Conservation (phyloP, 2,888 invertebrate species). For the Furcula furcula region DNA sequence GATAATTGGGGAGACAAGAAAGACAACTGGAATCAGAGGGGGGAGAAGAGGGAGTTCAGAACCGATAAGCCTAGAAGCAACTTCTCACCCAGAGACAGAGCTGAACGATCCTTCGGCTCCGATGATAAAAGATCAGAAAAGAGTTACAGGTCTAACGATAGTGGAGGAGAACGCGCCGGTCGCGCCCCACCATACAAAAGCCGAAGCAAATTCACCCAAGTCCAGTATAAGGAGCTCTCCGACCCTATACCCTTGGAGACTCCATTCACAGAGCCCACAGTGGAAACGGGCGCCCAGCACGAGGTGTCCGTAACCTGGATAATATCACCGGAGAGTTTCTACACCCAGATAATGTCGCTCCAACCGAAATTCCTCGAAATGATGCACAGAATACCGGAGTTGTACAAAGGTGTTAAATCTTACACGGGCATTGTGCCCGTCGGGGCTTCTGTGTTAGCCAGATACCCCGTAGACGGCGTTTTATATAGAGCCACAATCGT, state of each 20-base stretch:
- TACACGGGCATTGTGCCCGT: constrained; percentile 66
- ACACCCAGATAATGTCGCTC: constrained; percentile 79
- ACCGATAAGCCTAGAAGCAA: constrained; percentile 51
- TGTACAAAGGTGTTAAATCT: constrained; percentile 81
- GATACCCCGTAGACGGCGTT: constrained; percentile 86
- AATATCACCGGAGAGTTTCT: constrained; percentile 87
- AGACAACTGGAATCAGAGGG: constrained; percentile 28
- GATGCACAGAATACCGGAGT: constrained; percentile 87
- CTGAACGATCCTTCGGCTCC: constrained; percentile 52
- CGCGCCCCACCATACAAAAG: constrained; percentile 54
- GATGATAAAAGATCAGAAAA: constrained; percentile 57
- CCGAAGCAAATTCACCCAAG: constrained; percentile 56
- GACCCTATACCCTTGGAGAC: constrained; percentile 74
- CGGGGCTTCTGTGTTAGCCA: constrained; percentile 85
- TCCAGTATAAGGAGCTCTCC: constrained; percentile 57
- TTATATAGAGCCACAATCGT: constrained; percentile 86
- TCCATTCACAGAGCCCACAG: constrained; percentile 65
- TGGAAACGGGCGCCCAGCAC: constrained; percentile 77
- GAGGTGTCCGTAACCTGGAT: constrained; percentile 88
- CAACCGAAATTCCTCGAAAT: constrained; percentile 83
- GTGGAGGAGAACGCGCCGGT: constrained; percentile 37
- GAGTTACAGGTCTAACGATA: constrained; percentile 53
- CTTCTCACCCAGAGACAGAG: constrained; percentile 63
- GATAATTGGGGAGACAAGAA: constrained; percentile 37
- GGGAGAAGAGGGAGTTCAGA: constrained; percentile 30